These are phyloP conservation scores for Itoplectis maculator DNA, from an alignment of 2,888 invertebrate species.

Conservation along the genomic window DNA sequence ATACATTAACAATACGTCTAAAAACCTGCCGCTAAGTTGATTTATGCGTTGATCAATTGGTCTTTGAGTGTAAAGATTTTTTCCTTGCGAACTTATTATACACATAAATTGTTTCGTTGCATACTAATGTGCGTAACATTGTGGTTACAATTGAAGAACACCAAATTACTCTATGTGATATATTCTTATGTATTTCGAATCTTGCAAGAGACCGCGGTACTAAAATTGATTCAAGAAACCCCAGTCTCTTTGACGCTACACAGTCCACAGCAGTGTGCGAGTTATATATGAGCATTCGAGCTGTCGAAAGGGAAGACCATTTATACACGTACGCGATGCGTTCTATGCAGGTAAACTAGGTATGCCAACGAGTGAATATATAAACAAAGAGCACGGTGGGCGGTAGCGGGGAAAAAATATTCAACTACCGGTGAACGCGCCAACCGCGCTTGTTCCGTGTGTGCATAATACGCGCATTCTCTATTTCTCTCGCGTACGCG, in stretches of 20 bases:
- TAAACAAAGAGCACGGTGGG: constrained; percentile 48
- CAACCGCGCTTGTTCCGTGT: constrained; percentile 9
- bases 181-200: neutral
- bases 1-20: too few species aligned
- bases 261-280: constrained; percentile 26
- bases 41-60: too few species aligned
- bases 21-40: too few species aligned
- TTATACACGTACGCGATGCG: constrained; percentile 10
- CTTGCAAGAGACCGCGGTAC: neutral
- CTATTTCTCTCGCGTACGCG: constrained; percentile 39
- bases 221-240: neutral
- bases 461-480: constrained; percentile 42
- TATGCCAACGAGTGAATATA: constrained; percentile 15
- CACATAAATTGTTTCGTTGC: too few species aligned
- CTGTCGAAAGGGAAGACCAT: constrained; percentile 42
- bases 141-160: too few species aligned
- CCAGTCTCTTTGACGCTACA: neutral
- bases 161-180: neutral
- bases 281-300: constrained; percentile 48
- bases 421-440: constrained; percentile 42
- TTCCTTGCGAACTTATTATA: too few species aligned
- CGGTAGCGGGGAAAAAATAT: constrained; percentile 38
- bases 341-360: constrained; percentile 16
- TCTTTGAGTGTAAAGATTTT: too few species aligned
- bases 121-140: too few species aligned